Evolutionary conservation across 2,113 vertebrate species (phyloP).

Genomic region (Nicator chloris): DNA sequence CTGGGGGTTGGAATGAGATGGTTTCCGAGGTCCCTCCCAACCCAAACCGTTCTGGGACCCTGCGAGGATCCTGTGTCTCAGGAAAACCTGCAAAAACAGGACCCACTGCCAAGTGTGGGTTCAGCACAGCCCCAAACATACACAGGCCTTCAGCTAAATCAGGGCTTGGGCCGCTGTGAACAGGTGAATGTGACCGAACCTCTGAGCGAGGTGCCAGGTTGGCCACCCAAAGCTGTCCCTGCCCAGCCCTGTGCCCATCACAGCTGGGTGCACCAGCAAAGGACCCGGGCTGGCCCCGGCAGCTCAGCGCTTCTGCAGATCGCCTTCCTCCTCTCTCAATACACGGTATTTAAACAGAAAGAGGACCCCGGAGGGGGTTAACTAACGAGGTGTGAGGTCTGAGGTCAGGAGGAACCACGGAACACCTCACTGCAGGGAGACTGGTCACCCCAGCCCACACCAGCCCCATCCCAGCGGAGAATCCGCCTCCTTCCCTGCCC

Average conservation of each 20-base stretch:
- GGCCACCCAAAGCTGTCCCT: not conserved
- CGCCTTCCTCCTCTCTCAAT: not conserved
- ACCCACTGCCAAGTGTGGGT: accelerated
- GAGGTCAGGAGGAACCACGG: not conserved
- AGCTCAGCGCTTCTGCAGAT: not conserved
- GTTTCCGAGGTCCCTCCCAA: not conserved
- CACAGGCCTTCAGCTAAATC: not conserved
- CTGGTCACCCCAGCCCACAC: accelerated
- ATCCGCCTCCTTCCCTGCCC: not conserved
- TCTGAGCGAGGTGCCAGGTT: accelerated
- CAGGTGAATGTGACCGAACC: accelerated
- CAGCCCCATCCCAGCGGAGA: not conserved
- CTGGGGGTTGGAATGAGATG: not conserved
- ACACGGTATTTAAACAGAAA: not conserved
- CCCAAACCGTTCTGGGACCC: not conserved
- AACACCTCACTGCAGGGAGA: not conserved
- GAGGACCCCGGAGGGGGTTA: not conserved
- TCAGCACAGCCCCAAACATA: not conserved
- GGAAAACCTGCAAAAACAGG: not conserved
- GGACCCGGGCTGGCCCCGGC: not conserved
- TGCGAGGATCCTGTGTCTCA: not conserved
- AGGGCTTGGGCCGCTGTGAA: not conserved
- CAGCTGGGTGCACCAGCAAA: accelerated
- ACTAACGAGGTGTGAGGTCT: not conserved
- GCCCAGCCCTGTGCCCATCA: not conserved